These are phyloP conservation scores for Anarhynchus alexandrinus DNA, from an alignment of 2,113 vertebrate genomes.

Conservation along the genomic window DNA sequence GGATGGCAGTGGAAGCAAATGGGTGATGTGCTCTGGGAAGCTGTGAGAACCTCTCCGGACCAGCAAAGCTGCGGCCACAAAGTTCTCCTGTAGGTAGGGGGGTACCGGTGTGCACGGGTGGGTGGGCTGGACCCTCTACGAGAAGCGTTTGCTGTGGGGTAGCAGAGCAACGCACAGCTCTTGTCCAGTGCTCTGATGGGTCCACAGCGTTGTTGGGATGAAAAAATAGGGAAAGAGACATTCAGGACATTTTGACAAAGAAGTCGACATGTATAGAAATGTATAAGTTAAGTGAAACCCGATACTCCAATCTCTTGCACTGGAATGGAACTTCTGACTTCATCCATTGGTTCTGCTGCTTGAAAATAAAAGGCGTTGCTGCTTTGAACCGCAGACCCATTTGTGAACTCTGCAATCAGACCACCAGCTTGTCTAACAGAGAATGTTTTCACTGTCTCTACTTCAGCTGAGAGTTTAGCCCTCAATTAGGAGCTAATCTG, in stretches of 20 bases:
- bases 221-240: background rate
- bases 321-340: background rate
- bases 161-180: background rate
- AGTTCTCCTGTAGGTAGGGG: no score
- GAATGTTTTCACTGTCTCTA: background rate
- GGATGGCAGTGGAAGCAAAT: no score
- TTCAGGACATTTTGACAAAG: background rate
- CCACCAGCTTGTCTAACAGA: background rate
- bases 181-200: background rate
- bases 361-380: background rate
- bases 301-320: background rate
- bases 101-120: no score
- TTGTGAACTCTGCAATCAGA: background rate
- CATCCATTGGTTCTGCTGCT: background rate
- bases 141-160: no score
- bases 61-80: no score
- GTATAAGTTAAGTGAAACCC: background rate
- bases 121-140: no score
- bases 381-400: background rate
- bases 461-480: background rate
- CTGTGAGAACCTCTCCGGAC: no score
- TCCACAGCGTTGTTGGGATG: background rate
- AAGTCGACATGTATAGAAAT: background rate
- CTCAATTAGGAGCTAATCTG: background rate
- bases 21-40: no score